Conservation (phyloP, 30 jellyfish, hydroid and myxozoan species). For the Pseudorhiza aurosa region DNA sequence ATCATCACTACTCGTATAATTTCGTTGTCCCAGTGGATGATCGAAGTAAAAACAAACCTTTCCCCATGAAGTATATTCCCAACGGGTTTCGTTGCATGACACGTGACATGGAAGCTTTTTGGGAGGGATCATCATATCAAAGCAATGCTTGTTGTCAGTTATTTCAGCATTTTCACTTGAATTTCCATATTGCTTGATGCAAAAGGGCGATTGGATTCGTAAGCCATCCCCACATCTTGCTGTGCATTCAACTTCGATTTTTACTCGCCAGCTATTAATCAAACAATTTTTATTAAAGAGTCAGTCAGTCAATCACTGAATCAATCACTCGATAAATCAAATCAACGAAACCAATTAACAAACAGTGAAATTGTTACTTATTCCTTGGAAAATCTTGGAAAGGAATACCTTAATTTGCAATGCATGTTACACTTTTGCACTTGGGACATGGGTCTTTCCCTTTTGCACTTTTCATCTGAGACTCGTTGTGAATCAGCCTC, state of each 20-base stretch:
- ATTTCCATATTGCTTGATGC: slow-evolving; percentile 70
- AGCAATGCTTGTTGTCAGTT: slow-evolving; percentile 66
- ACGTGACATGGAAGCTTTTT: slow-evolving; percentile 63
- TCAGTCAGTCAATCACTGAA: not conserved
- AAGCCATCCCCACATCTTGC: slow-evolving; percentile 92
- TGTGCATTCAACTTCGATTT: slow-evolving; percentile 70
- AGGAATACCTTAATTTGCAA: slow-evolving; percentile 69
- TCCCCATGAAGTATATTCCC: slow-evolving; percentile 92
- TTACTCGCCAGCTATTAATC: slow-evolving; percentile 74
- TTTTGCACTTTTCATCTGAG: slow-evolving; percentile 68
- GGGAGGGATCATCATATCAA: slow-evolving; percentile 68
- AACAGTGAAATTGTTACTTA: too few species aligned
- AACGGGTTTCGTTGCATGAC: slow-evolving; percentile 77
- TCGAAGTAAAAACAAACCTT: too few species aligned
- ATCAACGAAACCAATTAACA: not conserved
- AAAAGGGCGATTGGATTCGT: slow-evolving; percentile 62
- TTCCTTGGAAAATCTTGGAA: too few species aligned
- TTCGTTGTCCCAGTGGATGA: too few species aligned
- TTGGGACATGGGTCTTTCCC: slow-evolving; percentile 46
- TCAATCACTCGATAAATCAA: not conserved
- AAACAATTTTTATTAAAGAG: not conserved
- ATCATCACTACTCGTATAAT: too few species aligned
- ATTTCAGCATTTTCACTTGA: slow-evolving; percentile 50
- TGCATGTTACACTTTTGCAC: slow-evolving; percentile 84
- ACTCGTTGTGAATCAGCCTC: slow-evolving; percentile 83